Percentiles rank a stretch among this genome's conserved stretches.
Evolutionary conservation across 2,113 vertebrate species (phyloP).

Genomic region (Oncorhynchus mykiss): DNA sequence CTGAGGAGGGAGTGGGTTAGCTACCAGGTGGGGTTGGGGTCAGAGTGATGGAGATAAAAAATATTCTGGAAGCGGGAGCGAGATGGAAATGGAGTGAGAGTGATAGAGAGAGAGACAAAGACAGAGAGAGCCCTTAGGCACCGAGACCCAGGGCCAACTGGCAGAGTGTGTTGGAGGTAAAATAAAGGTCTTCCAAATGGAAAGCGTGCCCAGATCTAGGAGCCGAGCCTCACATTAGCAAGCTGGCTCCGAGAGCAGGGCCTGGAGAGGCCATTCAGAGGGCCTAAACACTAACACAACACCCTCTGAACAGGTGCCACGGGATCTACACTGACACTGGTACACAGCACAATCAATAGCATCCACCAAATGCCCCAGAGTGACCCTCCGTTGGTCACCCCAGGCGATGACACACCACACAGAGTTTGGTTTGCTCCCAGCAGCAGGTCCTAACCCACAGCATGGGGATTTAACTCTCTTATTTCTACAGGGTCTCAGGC

Average conservation of each 20-base stretch:
- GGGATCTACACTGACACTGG: conserved; percentile 6
- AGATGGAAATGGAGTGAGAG: conserved; percentile 20
- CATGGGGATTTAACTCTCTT: background rate
- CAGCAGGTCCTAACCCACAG: conserved; percentile 19
- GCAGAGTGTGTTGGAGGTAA: conserved; percentile 33
- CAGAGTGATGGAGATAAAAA: conserved; percentile 5
- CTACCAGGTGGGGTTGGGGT: background rate
- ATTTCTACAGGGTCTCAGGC: background rate
- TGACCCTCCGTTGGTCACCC: conserved; percentile 3
- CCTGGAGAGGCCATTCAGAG: conserved; percentile 31
- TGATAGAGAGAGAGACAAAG: conserved; percentile 29
- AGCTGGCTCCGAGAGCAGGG: conserved; percentile 48
- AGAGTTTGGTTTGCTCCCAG: conserved; percentile 38
- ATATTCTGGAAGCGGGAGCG: conserved; percentile 11
- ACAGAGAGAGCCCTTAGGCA: background rate
- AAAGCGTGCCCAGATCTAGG: conserved; percentile 38
- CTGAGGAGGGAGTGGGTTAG: conserved; percentile 49
- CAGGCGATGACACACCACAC: conserved; percentile 27
- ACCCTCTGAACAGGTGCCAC: conserved; percentile 4
- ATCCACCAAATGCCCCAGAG: no score
- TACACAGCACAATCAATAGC: no score
- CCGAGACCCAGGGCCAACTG: conserved; percentile 29
- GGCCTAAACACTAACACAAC: conserved; percentile 31
- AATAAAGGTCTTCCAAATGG: conserved; percentile 39
- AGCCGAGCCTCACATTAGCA: conserved; percentile 39